These are phyloP conservation scores for Eptatretus burgeri DNA, from an alignment of 2,113 vertebrate genomes.

Conservation along the genomic window DNA sequence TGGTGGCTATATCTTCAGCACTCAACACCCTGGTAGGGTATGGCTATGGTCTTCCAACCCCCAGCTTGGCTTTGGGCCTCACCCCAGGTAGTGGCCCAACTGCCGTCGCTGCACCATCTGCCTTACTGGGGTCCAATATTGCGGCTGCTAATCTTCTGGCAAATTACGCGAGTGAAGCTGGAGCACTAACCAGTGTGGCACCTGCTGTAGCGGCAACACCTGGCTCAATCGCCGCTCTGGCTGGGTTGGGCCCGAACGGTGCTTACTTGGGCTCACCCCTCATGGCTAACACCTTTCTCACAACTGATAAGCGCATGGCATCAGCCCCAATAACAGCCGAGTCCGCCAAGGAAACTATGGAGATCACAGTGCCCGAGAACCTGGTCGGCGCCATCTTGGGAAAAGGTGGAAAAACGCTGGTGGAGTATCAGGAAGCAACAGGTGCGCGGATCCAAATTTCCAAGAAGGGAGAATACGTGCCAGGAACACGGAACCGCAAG, in stretches of 20 bases:
- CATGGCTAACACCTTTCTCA: conserved; percentile 38
- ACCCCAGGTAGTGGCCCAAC: conserved; percentile 52
- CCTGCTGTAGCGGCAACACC: conserved; percentile 14
- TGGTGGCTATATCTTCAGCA: conserved; percentile 58
- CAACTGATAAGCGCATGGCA: conserved; percentile 37
- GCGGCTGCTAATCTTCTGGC: conserved; percentile 54
- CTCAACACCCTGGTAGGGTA: conserved; percentile 75
- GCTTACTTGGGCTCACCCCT: conserved; percentile 44
- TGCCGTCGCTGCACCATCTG: conserved; percentile 30
- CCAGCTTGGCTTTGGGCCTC: conserved; percentile 50
- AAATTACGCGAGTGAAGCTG: conserved; percentile 43
- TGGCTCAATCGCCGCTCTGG: conserved; percentile 12
- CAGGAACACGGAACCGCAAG: conserved; percentile 71
- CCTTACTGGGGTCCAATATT: conserved; percentile 28
- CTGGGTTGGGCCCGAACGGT: conserved; percentile 33
- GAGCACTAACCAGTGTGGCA: conserved; percentile 11
- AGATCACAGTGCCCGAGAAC: conserved; percentile 71
- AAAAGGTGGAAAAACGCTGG: conserved; percentile 68
- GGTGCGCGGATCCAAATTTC: conserved; percentile 78
- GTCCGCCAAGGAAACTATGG: conserved; percentile 57
- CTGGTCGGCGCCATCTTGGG: conserved; percentile 70
- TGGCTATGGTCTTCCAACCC: conserved; percentile 44
- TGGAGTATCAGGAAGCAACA: conserved; percentile 81
- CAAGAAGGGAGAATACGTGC: conserved; percentile 79
- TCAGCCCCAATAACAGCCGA: conserved; percentile 14